A percentile compares a stretch with the other conserved stretches of the same genome.
phyloP scores from a whole-genome alignment of 2,113 vertebrate species.

The Catharus bicknelli region DNA sequence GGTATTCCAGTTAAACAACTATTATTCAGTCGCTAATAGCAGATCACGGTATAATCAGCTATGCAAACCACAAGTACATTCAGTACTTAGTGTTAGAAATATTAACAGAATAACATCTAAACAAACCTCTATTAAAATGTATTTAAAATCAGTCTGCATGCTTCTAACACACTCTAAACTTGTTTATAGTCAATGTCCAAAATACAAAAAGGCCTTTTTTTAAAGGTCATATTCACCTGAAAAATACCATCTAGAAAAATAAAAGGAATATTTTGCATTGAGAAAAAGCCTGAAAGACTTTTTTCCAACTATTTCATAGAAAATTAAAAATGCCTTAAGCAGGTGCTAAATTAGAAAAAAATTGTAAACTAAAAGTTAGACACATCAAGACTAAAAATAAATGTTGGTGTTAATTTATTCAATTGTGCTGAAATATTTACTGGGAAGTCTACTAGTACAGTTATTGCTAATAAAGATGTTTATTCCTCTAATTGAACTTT shows the following conservation, averaged over 20 bases:
- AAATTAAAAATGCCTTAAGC: neutral
- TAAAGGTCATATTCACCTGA: neutral
- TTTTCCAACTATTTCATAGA: neutral
- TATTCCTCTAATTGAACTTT: slow-evolving; percentile 12
- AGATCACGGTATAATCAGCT: neutral
- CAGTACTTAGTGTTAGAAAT: neutral
- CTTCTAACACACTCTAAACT: neutral
- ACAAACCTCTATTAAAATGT: neutral
- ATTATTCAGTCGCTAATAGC: neutral
- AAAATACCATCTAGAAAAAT: neutral
- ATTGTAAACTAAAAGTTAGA: neutral
- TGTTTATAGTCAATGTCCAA: neutral
- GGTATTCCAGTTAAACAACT: neutral
- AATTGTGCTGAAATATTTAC: slow-evolving; percentile 16
- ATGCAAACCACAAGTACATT: neutral
- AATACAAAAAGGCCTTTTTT: neutral
- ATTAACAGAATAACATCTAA: accelerated
- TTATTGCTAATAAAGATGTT: neutral
- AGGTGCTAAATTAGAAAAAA: neutral
- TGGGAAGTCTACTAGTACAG: neutral
- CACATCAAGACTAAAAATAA: neutral
- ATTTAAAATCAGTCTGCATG: neutral
- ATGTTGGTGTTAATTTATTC: neutral
- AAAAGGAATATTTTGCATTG: neutral
- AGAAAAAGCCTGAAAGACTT: neutral